Conservation (phyloP, 2,797 vertebrate genomes). For the Malacoraja senta region DNA sequence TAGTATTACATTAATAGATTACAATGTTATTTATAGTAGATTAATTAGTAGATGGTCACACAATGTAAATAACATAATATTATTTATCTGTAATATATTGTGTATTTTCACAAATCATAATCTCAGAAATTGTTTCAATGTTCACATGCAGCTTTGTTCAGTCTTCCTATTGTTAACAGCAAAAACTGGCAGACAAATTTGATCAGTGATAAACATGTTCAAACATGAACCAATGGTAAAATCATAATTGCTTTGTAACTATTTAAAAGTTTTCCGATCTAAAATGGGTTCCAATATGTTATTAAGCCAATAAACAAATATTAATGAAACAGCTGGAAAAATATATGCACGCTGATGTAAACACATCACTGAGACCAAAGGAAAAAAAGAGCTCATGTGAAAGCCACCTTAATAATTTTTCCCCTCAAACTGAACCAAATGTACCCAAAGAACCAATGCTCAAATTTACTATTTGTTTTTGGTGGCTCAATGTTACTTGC, state of each 20-base stretch:
- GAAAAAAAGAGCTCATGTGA: neutral
- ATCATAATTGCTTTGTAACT: neutral
- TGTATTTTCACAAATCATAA: neutral
- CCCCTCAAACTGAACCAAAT: neutral
- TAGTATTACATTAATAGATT: neutral
- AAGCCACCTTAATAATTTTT: neutral
- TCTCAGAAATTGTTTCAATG: neutral
- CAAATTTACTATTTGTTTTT: neutral
- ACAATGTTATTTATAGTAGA: neutral
- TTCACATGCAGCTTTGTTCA: neutral
- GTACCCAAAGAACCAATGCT: neutral
- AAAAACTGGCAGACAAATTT: neutral
- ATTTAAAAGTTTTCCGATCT: neutral
- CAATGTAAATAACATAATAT: neutral
- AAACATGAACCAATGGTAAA: neutral
- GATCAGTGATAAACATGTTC: neutral
- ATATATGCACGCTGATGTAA: no score
- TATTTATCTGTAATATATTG: neutral
- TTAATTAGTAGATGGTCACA: neutral
- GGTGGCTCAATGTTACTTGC: neutral
- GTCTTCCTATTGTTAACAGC: neutral
- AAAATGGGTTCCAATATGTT: neutral
- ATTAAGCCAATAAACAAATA: no score
- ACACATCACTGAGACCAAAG: neutral
- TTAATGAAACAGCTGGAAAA: no score